Evolutionary conservation across 2,113 vertebrate genomes (phyloP), one percentile per base, ranked within the genome.

Genomic region (Junco hyemalis): DNA sequence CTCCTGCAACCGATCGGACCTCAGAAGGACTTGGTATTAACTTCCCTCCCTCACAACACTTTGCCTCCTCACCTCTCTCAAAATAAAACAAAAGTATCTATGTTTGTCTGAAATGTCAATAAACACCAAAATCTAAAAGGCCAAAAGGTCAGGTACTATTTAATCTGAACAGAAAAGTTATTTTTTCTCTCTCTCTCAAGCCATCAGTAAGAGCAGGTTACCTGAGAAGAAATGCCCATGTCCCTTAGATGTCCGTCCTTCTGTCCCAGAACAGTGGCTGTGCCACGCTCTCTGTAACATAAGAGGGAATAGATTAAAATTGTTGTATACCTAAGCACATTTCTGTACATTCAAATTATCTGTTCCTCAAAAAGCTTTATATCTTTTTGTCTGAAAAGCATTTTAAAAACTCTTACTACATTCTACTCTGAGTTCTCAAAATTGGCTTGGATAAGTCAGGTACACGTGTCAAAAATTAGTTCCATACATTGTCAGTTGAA

Each of bases 81-180:
- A 91, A 88, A 81, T 18, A 80, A 93, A 84, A 16, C 51, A 63
- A 18, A 81, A 82, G 56, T 64, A 71, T 69, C 54, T 82, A 4
- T 16, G 11, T 60, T 90, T 50, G 17, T 38, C 59, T 79, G 13
- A 78, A 63, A 89, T 29, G 36, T n/a, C 92, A 92, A 59, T 23
- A 83, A 96, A 96, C 76, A 81, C 69, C 79, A 54, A 88, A 90
- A 70, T 47, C 8, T 1, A 86, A 81, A 70, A 92, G 63, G 69
- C 81, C 81, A 63, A 53, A 81, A 85, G 96, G 83, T 92, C 61
- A 33, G 59, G n/a, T 11, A 86, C 64, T 90, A 90, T 57, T 92
- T 80, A 88, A 88, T 17, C 64, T 5, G 2, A 61, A 45, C 53
- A 35, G 51, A 84, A 86, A 74, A 86, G 23, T 38, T 48, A 33